These are phyloP conservation scores for Amphiura filiformis DNA, from an alignment of 35 echinoderm and acorn worm species.

Conservation along the genomic window DNA sequence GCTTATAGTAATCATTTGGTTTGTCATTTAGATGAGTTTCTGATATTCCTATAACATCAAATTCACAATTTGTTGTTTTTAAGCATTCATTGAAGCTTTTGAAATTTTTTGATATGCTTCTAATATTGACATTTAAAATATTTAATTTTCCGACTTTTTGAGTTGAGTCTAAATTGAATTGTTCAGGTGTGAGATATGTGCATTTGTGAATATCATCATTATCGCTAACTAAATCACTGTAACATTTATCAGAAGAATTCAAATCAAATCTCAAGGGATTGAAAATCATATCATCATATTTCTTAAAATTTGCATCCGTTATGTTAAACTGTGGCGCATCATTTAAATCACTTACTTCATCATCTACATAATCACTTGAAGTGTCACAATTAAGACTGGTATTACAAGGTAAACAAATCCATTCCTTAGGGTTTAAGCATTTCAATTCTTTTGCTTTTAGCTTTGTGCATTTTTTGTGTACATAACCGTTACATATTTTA, in stretches of 20 bases:
- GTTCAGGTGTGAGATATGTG: neutral
- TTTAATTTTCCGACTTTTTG: neutral
- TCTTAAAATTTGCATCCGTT: neutral
- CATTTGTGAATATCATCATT: neutral
- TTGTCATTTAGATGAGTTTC: neutral
- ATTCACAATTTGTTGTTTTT: neutral
- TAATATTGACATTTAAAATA: neutral
- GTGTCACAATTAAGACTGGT: neutral
- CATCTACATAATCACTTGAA: neutral
- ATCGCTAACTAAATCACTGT: neutral
- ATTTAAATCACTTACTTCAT: neutral
- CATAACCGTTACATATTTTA: neutral
- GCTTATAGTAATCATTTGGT: neutral
- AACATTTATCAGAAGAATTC: neutral
- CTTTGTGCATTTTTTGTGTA: neutral
- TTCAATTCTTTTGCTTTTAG: neutral
- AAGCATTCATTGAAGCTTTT: neutral
- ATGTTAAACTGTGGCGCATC: neutral
- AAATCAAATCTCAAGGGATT: neutral
- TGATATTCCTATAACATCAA: neutral
- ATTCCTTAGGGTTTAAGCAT: neutral
- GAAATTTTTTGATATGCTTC: neutral
- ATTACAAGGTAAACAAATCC: neutral
- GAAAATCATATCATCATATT: neutral
- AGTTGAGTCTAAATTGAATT: neutral